phyloP scores from a whole-genome alignment of 2,888 invertebrate genomes.

The Siphlonurus alternatus region DNA sequence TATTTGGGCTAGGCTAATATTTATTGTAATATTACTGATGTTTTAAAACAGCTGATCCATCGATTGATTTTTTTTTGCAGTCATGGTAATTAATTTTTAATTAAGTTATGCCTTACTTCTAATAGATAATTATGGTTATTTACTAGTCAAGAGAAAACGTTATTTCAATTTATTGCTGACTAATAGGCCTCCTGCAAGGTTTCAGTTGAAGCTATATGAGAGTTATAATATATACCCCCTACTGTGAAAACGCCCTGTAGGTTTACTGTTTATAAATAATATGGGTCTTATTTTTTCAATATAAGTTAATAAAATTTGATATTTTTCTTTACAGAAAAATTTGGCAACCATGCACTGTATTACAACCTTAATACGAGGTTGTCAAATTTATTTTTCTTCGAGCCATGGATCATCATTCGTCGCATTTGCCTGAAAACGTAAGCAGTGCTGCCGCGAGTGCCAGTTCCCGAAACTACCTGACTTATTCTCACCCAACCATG shows the following conservation, averaged over 20 bases:
- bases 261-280: neutral
- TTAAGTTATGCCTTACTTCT: too few relatives aligned
- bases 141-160: too few relatives aligned
- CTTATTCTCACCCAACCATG: neutral
- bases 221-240: neutral
- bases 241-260: too few relatives aligned
- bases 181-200: neutral
- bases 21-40: too few relatives aligned
- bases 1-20: too few relatives aligned
- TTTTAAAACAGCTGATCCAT: neutral
- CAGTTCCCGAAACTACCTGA: neutral
- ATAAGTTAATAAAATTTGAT: neutral
- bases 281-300: neutral
- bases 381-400: too few relatives aligned
- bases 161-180: neutral
- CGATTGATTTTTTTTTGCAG: neutral
- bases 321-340: neutral
- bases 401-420: neutral
- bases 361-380: neutral
- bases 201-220: too few relatives aligned
- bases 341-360: neutral
- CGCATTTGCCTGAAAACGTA: neutral
- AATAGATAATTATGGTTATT: too few relatives aligned
- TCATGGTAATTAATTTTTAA: too few relatives aligned
- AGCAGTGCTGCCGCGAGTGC: neutral